These are phyloP conservation scores for Eupithecia subfuscata DNA, from an alignment of 2,888 invertebrate genomes.

Conservation along the genomic window DNA sequence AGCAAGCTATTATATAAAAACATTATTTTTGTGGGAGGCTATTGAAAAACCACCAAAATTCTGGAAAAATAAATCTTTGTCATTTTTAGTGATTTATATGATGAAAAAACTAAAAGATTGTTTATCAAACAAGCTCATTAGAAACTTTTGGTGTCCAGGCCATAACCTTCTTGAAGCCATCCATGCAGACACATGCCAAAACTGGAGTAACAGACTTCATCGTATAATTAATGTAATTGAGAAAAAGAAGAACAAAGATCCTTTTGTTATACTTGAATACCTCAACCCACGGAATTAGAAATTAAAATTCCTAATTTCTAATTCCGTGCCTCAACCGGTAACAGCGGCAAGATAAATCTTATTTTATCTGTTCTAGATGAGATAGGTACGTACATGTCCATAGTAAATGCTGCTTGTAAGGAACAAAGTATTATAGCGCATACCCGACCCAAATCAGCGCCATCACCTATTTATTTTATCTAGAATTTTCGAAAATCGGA, in stretches of 20 bases:
- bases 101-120: constrained; percentile 57
- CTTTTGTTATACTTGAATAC: constrained; percentile 51
- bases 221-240: constrained; percentile 58
- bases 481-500: too few species aligned
- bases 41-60: constrained; percentile 49
- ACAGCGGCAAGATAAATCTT: neutral
- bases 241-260: constrained; percentile 49
- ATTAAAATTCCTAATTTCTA: too few species aligned
- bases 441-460: too few species aligned
- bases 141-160: constrained; percentile 65
- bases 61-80: constrained; percentile 61
- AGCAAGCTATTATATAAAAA: constrained; percentile 70
- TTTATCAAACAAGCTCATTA: constrained; percentile 52
- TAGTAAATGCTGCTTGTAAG: too few species aligned
- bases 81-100: constrained; percentile 62
- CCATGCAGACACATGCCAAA: constrained; percentile 57
- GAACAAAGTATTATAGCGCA: too few species aligned
- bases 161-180: constrained; percentile 63
- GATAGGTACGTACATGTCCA: neutral
- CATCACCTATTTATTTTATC: too few species aligned
- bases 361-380: neutral
- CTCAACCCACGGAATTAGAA: too few species aligned
- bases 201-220: constrained; percentile 61
- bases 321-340: neutral
- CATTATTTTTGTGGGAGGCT: constrained; percentile 67